Conservation (phyloP, 1,140 invertebrate species). For the Drosophila athabasca region DNA sequence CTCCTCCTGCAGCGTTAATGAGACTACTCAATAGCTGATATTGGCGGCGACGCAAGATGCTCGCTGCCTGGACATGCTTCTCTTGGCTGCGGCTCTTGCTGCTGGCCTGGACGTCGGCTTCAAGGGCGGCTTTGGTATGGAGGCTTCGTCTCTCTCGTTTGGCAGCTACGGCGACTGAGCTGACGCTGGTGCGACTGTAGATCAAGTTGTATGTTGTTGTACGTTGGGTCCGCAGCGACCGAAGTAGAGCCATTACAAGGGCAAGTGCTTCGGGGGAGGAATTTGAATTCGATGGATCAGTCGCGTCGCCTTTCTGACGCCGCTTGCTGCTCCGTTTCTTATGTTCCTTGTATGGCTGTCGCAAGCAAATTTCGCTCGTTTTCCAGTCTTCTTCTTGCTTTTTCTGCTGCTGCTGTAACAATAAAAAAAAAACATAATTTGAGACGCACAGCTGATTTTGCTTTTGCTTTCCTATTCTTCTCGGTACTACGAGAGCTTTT, state of each 20-base stretch:
- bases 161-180: conserved; percentile 6
- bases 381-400: not conserved
- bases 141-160: too few species aligned
- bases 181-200: conserved; percentile 53
- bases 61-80: not conserved
- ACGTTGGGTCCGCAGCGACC: conserved; percentile 77
- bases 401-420: too few species aligned
- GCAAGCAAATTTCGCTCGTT: too few species aligned
- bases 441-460: conserved; percentile 18
- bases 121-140: too few species aligned
- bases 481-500: conserved; percentile 40
- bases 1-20: not conserved
- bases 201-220: conserved; percentile 68
- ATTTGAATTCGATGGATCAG: too few species aligned
- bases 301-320: too few species aligned
- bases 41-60: conserved; percentile 26
- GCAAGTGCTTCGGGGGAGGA: not conserved
- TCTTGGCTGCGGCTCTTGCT: conserved; percentile 7
- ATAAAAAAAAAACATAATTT: too few species aligned
- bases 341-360: too few species aligned
- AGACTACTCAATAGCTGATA: conserved; percentile 9
- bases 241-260: conserved; percentile 83
- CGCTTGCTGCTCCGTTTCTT: too few species aligned
- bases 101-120: conserved; percentile 9
- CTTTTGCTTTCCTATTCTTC: conserved; percentile 1